These are phyloP conservation scores for Oreochromis aureus DNA, from an alignment of 2,113 vertebrate species.

Conservation along the genomic window DNA sequence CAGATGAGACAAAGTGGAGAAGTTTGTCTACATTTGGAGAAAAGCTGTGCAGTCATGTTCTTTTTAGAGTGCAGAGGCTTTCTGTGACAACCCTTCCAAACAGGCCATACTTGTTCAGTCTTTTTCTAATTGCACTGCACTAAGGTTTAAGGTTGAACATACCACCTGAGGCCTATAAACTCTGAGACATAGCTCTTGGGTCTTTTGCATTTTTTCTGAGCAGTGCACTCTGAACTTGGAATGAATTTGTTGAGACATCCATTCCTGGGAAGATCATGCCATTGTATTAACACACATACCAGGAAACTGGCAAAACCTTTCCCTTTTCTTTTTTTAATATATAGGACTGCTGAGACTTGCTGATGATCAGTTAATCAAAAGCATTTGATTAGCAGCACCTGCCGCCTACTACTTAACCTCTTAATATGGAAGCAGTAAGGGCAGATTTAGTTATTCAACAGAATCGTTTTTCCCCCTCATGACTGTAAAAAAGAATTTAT, in stretches of 20 bases:
- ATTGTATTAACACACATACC: background rate
- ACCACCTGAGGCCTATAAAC: background rate
- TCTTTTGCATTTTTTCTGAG: background rate
- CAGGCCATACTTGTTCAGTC: background rate
- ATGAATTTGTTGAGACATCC: background rate
- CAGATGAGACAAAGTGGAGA: background rate
- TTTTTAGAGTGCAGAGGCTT: accelerated
- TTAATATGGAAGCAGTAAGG: background rate
- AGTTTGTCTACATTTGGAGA: background rate
- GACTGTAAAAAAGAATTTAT: background rate
- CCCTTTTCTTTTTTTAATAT: accelerated
- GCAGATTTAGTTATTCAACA: background rate
- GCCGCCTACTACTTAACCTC: background rate
- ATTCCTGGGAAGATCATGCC: background rate
- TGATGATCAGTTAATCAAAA: background rate
- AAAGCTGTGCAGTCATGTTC: accelerated
- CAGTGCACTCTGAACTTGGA: background rate
- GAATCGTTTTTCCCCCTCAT: background rate
- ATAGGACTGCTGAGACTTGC: background rate
- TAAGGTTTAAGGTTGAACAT: background rate
- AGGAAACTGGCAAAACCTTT: background rate
- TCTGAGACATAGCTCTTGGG: background rate
- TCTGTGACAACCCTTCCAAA: background rate
- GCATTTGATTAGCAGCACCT: background rate
- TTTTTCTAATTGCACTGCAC: background rate